These are phyloP conservation scores for Polymixis lichenea DNA, from an alignment of 2,888 invertebrate genomes.

Conservation along the genomic window DNA sequence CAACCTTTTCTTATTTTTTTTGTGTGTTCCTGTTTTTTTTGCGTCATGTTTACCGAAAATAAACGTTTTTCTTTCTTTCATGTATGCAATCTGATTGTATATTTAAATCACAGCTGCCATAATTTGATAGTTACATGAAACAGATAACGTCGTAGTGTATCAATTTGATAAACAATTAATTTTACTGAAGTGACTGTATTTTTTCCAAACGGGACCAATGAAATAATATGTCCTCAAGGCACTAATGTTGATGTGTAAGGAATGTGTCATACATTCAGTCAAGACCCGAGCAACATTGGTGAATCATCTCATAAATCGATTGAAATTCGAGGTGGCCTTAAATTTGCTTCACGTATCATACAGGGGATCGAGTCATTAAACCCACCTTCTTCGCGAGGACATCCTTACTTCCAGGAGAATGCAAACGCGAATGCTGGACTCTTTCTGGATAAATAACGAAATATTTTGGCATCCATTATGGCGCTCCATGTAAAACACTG, in stretches of 20 bases:
- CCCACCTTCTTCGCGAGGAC: no score
- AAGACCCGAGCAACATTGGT: background rate
- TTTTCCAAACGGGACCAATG: background rate
- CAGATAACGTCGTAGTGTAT: background rate
- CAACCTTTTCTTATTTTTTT: no score
- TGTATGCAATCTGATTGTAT: no score
- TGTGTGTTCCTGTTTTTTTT: no score
- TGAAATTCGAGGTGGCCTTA: constrained; percentile 5
- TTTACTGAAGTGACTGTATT: background rate
- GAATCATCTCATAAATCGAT: constrained; percentile 50
- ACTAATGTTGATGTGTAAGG: background rate
- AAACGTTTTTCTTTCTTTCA: no score
- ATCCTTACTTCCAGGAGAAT: background rate
- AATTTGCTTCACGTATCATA: background rate
- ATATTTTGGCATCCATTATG: no score
- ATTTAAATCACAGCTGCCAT: background rate
- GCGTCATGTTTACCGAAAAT: no score
- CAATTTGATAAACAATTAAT: background rate
- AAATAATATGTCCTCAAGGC: background rate
- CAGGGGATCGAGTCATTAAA: constrained; percentile 14
- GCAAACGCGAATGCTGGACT: background rate
- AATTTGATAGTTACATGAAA: background rate
- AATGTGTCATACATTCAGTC: constrained; percentile 6
- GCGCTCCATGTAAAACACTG: no score
- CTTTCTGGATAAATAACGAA: background rate